phyloP scores from a whole-genome alignment of 2,797 vertebrate species.

The Microctenopoma lineatum region DNA sequence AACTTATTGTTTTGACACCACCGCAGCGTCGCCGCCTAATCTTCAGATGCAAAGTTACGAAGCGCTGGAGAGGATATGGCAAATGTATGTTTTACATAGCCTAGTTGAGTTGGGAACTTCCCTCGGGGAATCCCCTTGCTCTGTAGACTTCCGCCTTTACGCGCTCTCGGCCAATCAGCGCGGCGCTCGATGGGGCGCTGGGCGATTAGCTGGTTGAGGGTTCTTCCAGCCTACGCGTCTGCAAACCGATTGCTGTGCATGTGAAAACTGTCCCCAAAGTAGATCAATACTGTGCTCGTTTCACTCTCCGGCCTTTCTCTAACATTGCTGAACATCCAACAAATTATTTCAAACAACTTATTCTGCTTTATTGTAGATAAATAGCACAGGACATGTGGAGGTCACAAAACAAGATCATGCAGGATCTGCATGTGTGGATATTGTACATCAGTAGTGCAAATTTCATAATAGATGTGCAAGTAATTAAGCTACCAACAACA shows the following conservation, averaged over 20 bases:
- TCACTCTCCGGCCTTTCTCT: conserved; percentile 7
- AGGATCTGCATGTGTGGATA: too few species aligned
- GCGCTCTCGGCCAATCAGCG: conserved; percentile 77
- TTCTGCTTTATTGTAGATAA: neutral
- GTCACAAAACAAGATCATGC: neutral
- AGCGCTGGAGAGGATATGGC: conserved; percentile 80
- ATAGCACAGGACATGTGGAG: neutral
- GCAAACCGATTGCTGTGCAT: conserved; percentile 64
- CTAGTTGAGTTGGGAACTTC: conserved; percentile 87
- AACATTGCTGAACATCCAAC: neutral
- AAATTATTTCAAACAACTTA: neutral
- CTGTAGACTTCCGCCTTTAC: conserved; percentile 84
- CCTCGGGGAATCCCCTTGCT: conserved; percentile 88
- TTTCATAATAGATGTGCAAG: neutral
- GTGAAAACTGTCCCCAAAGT: conserved; percentile 60
- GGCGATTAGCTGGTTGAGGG: conserved; percentile 65
- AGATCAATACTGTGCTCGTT: conserved; percentile 31
- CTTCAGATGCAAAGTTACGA: conserved; percentile 67
- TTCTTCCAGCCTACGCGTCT: conserved; percentile 77
- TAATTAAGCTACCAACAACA: neutral
- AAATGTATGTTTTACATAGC: conserved; percentile 81
- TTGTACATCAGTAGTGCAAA: neutral
- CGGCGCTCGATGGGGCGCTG: conserved; percentile 49
- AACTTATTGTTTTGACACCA: conserved; percentile 69
- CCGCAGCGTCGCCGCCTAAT: conserved; percentile 61